Conservation (phyloP, 2,797 vertebrate genomes). For the Ceyx erithaca region DNA sequence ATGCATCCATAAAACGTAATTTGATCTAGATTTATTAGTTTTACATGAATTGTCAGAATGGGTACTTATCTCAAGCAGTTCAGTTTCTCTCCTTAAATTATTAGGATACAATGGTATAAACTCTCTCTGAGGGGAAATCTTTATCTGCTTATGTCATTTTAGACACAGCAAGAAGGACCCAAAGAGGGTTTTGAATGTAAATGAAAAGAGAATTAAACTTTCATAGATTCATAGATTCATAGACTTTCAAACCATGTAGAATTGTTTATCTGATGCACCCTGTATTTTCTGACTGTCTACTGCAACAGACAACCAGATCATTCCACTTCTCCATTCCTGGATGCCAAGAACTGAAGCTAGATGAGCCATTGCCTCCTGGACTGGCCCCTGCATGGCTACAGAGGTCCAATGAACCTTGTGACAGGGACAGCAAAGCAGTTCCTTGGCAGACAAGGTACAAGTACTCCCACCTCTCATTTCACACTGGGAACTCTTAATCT, state of each 20-base stretch:
- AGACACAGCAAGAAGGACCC: not conserved
- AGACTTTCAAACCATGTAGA: not conserved
- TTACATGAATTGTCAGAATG: not conserved
- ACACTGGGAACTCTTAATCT: not conserved
- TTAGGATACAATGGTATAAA: not conserved
- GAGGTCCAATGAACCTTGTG: not conserved
- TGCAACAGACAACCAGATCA: not conserved
- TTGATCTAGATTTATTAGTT: not conserved
- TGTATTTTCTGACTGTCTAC: not conserved
- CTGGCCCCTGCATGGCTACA: not conserved
- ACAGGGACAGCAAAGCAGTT: not conserved
- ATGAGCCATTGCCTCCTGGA: not conserved
- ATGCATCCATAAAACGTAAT: not conserved
- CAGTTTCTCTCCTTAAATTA: not conserved
- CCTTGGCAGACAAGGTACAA: not conserved
- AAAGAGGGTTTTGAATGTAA: not conserved
- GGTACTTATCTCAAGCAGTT: not conserved
- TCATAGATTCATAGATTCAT: not conserved
- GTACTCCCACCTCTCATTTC: not conserved
- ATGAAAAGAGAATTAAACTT: not conserved
- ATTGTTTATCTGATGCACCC: not conserved
- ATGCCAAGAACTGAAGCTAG: not conserved
- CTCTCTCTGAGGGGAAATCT: not conserved
- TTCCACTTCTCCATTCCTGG: not conserved
- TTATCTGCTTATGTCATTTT: not conserved